These are phyloP conservation scores for Ara ararauna DNA, from an alignment of 2,797 vertebrate genomes.

Conservation along the genomic window DNA sequence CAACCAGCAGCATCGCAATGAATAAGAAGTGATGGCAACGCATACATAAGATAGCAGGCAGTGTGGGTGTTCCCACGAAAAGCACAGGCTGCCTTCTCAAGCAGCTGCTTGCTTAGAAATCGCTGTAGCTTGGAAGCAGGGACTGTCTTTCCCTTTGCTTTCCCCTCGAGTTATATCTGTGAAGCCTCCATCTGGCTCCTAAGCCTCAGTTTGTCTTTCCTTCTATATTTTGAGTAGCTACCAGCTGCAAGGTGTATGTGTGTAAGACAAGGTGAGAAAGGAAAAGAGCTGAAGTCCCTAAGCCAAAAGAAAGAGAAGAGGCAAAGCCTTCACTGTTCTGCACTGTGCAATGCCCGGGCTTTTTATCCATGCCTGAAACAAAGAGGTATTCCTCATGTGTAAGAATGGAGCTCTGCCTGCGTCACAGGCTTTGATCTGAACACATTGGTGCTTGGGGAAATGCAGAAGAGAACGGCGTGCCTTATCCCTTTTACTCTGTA, in stretches of 20 bases:
- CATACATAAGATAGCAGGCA: neutral
- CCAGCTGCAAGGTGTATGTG: neutral
- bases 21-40: neutral
- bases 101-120: slow-evolving; percentile 42
- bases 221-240: neutral
- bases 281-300: neutral
- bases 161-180: neutral
- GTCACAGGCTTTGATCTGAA: neutral
- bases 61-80: neutral
- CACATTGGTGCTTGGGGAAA: neutral
- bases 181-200: slow-evolving; percentile 6
- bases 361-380: neutral
- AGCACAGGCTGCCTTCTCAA: slow-evolving; percentile 36
- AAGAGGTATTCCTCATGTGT: neutral
- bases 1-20: neutral
- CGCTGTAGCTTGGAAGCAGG: neutral
- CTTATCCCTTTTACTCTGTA: neutral
- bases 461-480: neutral
- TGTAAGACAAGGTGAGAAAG: slow-evolving; percentile 2
- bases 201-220: neutral
- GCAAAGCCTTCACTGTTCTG: neutral
- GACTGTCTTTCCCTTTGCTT: slow-evolving; percentile 25
- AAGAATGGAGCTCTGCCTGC: neutral
- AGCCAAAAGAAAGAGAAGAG: neutral
- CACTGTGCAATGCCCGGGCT: neutral